Base-by-base conservation (phyloP, 2,113 vertebrate genomes). In the Pseudolaguvia tuberculata region DNA sequence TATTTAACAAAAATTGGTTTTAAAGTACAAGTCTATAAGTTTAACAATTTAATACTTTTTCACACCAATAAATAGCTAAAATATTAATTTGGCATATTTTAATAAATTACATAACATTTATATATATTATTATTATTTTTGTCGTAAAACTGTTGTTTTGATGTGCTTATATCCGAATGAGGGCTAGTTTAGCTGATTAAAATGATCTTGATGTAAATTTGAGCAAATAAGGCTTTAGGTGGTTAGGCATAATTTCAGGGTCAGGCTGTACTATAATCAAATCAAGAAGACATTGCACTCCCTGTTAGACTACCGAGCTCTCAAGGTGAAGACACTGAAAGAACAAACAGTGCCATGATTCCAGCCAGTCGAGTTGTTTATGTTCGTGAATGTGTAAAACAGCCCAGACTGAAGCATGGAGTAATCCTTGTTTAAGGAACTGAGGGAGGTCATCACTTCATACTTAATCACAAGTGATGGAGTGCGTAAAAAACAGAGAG, bases 361-460 rank as follows among this genome's bases (percentile, higher is more conserved):
- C 29, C 21, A 61, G 14, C 23, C 31, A n/a, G 20, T 25, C 56
- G 11, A 27, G 23, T 31, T 39, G 70, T 72, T 53, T 51, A 77
- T 69, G 25, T 73, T 17, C 8, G 23, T 18, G 39, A 48, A 23
- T 78, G 31, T 67, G 57, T 75, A 69, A 72, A 51, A 52, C 11
- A 57, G 73, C 63, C 47, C 27, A n/a, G 14, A n/a, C 31, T 71
- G 50, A 71, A 52, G 51, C 58, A 51, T 70, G 45, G 45, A 59
- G 50, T 79, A 23, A 75, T 76, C 51, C 45, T 72, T 75, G 78
- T 71, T 66, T 42, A 29, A 63, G 75, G 67, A 74, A 74, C 65
- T 74, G 31, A 66, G 57, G 52, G 75, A 71, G 57, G 42, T 12
- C 35, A 59, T 62, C 47, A 67, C 47, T 45, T 50, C 69, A 21